Evolutionary conservation across 2,888 invertebrate genomes (phyloP), one percentile per base, ranked within the genome.

Genomic region (Gymnosoma rotundatum): DNA sequence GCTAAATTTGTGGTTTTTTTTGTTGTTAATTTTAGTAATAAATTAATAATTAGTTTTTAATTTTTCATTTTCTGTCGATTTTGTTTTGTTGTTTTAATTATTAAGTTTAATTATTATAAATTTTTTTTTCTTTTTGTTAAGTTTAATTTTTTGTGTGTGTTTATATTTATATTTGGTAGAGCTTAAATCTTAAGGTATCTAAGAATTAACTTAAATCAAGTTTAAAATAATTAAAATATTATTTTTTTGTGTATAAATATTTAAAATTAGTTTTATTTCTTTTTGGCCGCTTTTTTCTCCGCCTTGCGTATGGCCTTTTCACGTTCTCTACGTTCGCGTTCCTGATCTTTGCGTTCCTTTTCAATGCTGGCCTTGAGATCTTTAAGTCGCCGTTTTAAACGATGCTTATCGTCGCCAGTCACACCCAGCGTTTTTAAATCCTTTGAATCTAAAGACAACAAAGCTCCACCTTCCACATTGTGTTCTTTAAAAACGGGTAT

Each of bases 341-440:
- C 98, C 92, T 96, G 95, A 78, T 95, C 95, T 87, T 95, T 94
- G 86, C 94, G 93, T 89, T 95, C 95, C 88, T 94, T 95, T 88
- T 95, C 95, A 45, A 95, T 95, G 89, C 95, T 95, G 82, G 94
- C 93, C 88, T 96, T 95, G 61, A 97, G 93, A 88, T 97, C 97
- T 92, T 97, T 97, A 87, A 97, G 94, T 91, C 96, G 96, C 54
- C 97, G 94, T 92, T 97, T 97, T 90, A 97, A 93, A 87, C 96
- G 95, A 86, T 95, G 95, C 91, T 97, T 97, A 92, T 97, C 97
- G 83, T 97, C 96, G 50, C 95, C 94, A 73, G 94, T 94, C 64
- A 97, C 95, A 61, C 97, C 97, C 61, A 97, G 94, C 86, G 95
- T 94, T 93, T 99, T 99, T 86, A 99, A 95, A 93, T 98, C 98